Base-by-base conservation (phyloP, 2,888 invertebrate species). In the Diloba caeruleocephala region DNA sequence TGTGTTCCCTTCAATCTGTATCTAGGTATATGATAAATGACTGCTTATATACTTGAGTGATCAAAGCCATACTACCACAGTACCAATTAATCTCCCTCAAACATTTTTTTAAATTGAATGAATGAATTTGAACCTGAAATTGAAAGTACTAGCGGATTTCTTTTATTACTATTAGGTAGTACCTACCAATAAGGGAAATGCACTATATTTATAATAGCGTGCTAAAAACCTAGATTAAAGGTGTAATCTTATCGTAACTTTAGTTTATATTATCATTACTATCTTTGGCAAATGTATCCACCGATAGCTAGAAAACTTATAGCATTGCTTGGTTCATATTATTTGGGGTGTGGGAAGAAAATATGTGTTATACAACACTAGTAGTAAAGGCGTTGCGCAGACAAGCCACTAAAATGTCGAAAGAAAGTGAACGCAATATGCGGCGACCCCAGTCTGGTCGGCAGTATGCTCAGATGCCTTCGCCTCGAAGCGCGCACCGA, bases 401-500 rank as follows among this genome's bases (percentile, higher is more conserved):
- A 70, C 78, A 69, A 59, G 53, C 71, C 52, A 75, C 73, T 59
- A 76, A 84, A 84, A 88, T 92, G 91, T 88, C 89, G 91, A 92
- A 92, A 92, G 92, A 92, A 92, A 92, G 92, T 91, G 90, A 90
- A 85, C 87, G 89, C 84, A 85, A 81, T 77, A 45, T 52, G 62
- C 65, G 66, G 63, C 63, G 65, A 57, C 50, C 53, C 42, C 67
- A 54, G 54, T 52, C 48, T 52, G 51, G 59, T 42, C 44, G 78
- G 52, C 82, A 84, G 85, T 83, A 54, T 70, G 72, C 67, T 66
- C 68, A 71, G 68, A 76, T 67, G 74, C 75, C 71, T 76, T 65
- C 42, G 74, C 67, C 59, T 55, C 56, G 54, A 61, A 74, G 67
- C 76, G 42, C 78, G 79, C 62, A 54, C 48, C 49, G 44, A 28